A percentile compares a stretch with the other conserved stretches of the same genome.
These are phyloP conservation scores for Pseudopodoces humilis DNA, from an alignment of 2,113 vertebrate genomes.

Conservation along the genomic window DNA sequence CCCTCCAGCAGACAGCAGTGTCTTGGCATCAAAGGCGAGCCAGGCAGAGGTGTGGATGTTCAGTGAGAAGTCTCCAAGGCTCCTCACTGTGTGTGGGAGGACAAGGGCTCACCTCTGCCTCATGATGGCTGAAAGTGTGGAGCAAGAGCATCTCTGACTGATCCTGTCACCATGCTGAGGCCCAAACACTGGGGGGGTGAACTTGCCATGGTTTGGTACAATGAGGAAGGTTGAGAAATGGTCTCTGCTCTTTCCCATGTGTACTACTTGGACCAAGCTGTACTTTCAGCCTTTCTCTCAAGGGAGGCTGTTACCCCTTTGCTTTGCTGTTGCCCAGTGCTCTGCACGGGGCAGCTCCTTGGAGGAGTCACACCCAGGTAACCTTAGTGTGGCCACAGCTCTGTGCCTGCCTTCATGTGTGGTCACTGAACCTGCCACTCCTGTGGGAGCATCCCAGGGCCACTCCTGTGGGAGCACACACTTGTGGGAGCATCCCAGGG, in stretches of 20 bases:
- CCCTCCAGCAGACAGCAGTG: not conserved
- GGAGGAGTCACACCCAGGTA: rapidly evolving
- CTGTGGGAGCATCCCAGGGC: not conserved
- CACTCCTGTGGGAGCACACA: not conserved
- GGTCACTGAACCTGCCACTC: not conserved
- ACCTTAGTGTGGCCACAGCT: not conserved
- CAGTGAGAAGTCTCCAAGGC: not conserved
- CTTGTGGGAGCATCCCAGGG: not conserved
- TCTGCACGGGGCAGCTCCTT: not conserved
- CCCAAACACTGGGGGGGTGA: not conserved
- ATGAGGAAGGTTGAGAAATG: not conserved
- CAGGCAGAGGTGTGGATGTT: not conserved
- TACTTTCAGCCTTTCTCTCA: not conserved
- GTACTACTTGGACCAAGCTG: not conserved
- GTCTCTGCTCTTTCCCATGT: not conserved
- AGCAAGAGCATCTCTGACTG: not conserved
- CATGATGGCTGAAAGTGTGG: rapidly evolving
- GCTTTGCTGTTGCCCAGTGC: not conserved
- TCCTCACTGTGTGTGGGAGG: not conserved
- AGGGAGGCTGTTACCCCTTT: not conserved
- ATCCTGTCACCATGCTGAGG: not conserved
- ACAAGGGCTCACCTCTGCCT: not conserved
- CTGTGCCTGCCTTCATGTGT: not conserved
- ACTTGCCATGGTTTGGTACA: not conserved
- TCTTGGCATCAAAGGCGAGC: not conserved